Evolutionary conservation across 2,888 invertebrate species (phyloP), one percentile per base, ranked within the genome.

Genomic region (Poecilobothrus nobilitatus): DNA sequence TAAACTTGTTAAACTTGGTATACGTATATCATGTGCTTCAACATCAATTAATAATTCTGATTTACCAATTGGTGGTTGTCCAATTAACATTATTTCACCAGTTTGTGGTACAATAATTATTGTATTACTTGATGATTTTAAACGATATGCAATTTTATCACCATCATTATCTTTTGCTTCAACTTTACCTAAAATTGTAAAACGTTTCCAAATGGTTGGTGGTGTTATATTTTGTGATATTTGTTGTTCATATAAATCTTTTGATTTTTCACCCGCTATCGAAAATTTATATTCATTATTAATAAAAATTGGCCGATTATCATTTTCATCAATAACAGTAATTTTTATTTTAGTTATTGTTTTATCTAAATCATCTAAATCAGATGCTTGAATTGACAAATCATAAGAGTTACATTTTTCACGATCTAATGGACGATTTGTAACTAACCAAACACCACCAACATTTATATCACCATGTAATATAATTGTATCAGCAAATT

Each of bases 51-150:
- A 87, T 66, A 88, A 84, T 74, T 89, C 88, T 71, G 84, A 86
- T 68, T 86, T 84, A 1, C 68, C 72, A 0, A 73, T 63, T 9
- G 87, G 86, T 2, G 92, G 93, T 75, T 92, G 92, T 27, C 90
- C 91, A 20, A 90, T 90, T 66, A 95, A 80, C 76, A 95, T 88
- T 21, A 97, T 83, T 78, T 94, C 93, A 0, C 97, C 97, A 0
- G 95, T 94, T 82, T 94, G 94, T 0, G 96, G 95, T 4, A 96
- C 93, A 73, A 97, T 91, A 18, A 95, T 91, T 63, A 94, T 89
- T 73, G 91, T 84, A 77, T 91, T 91, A 73, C 90, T 92, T 15
- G 92, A 91, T 4, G 90, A 88, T 68, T 88, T 86, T 68, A 97
- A 83, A 68, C 90, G 89, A 80, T 96, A 97, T 67, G 92, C 91